Base-by-base conservation (phyloP, 2,888 invertebrate species). In the Tetheella fluctuosa region DNA sequence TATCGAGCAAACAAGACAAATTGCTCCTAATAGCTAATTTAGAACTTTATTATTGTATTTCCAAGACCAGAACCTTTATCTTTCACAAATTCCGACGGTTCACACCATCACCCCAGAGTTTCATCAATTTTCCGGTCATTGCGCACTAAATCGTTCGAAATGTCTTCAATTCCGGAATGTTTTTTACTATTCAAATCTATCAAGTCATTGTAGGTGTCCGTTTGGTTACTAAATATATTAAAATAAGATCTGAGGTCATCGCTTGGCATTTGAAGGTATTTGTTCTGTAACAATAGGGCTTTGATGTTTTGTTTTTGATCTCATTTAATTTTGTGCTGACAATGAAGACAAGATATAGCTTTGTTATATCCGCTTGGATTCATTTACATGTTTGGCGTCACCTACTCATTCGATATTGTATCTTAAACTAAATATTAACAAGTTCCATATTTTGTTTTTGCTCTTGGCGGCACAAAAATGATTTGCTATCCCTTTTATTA, bases 221-320 rank as follows among this genome's bases (percentile, higher is more conserved):
- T 64, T 60, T 20, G 48, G 42, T 20, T 48, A 48, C 20, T 17
- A 48, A n/a, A 39, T 15, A 39, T 42, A 42, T 70, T 70, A 69
- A 67, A 68, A 69, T 69, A 69, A 65, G 48, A 42, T 59, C 71
- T 75, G 77, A 79, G 34, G 79, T 80, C 76, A 72, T 57, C 62
- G 55, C 52, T 65, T 77, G 79, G 76, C 78, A 77, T 80, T 78
- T 70, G 59, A 74, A 73, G 65, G 71, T 68, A 73, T 76, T 65
- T 61, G 54, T 57, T 57, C 59, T 59, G 48, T 56, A 59, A 61
- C 59, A 64, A 64, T 62, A 57, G 60, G 59, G 34, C 55, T 20
- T 37, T n/a, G 17, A 30, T 20, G 55, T 55, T 37, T 55, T 55
- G 55, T 34, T 55, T 34, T 48, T 20, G 20, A 10, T 48, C 48